Evolutionary conservation across 2,113 vertebrate species (phyloP).

Genomic region (Forbesichthys papilliferus): DNA sequence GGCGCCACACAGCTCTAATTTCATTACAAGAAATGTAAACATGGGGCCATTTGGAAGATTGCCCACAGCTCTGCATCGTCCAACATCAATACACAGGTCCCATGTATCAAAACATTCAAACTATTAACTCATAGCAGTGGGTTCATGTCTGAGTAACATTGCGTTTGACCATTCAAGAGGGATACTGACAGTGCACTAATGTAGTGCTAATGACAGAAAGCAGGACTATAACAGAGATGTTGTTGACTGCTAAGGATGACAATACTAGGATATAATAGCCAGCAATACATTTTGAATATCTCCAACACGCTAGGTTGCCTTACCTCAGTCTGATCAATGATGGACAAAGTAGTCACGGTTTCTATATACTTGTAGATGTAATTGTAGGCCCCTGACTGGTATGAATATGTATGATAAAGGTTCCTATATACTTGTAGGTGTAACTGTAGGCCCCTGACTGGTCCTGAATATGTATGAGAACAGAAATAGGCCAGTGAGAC

Average conservation of each 20-base stretch:
- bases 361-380: conserved; percentile 25
- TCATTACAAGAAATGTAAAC: conserved; percentile 76
- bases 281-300: conserved; percentile 21
- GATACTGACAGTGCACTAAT: conserved; percentile 7
- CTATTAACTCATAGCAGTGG: not conserved
- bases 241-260: conserved; percentile 9
- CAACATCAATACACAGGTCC: conserved; percentile 39
- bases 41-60: conserved; percentile 43
- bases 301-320: conserved; percentile 6
- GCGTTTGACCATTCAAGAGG: not conserved
- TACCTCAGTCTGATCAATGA: conserved; percentile 40
- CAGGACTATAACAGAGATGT: not conserved
- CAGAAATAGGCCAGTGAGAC: conserved; percentile 25
- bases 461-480: conserved; percentile 51
- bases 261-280: conserved; percentile 4
- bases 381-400: conserved; percentile 25
- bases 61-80: conserved; percentile 51
- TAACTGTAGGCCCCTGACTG: conserved; percentile 26
- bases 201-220: conserved; percentile 5
- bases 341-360: conserved; percentile 34
- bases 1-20: conserved; percentile 67
- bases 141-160: conserved; percentile 4
- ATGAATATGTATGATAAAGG: conserved; percentile 49
- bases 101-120: not conserved
- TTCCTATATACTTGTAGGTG: conserved; percentile 22